Base-by-base conservation (phyloP, 1,140 invertebrate genomes). In the Drosophila auraria region DNA sequence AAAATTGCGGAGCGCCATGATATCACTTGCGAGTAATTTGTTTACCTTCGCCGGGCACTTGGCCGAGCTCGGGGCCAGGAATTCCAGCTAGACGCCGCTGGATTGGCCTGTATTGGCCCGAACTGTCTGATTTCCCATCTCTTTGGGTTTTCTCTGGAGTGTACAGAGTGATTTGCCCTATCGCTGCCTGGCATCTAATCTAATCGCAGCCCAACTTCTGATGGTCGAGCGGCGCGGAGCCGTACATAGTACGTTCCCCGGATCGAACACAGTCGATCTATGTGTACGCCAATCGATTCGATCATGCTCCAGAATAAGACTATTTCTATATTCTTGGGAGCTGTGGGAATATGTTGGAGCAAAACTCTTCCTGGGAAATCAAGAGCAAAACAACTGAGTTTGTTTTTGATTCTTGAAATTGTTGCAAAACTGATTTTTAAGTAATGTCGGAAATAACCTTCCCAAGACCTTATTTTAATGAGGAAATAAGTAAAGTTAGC, bases 1-100 rank as follows among this genome's bases (percentile, higher is more conserved):
- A 87, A 87, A 87, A 82, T 87, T 86, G 79, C 76, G 63, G 79
- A 78, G 71, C 58, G 80, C 83, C 69, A 87, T 87, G 83, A 87
- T 87, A 87, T 87, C 83, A 87, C 77, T 87, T 77, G 64, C 60
- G 51, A 51, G 80, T 77, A 83, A 87, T 87, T 87, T 83, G 83
- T 76, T 77, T 87, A 83, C 71, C 61, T 82, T 68, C 33, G 36
- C 44, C 38, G 51, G 76, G 57, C 75, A 59, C 68, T 51, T 54
- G 9, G 47, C 20, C 45, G 50, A 30, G 6, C 36, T 42, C 59
- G 63, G 11, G 36, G 23, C 49, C 50, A 49, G 27, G 27, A 59
- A 71, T 62, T 73, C 27, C 23, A 33, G 25, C 40, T 27, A 27
- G 56, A 51, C 38, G 15, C 33, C 33, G 33, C 3, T 36, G 50